Evolutionary conservation across 2,113 vertebrate genomes (phyloP), one percentile per base, ranked within the genome.

Genomic region (Otis tarda): DNA sequence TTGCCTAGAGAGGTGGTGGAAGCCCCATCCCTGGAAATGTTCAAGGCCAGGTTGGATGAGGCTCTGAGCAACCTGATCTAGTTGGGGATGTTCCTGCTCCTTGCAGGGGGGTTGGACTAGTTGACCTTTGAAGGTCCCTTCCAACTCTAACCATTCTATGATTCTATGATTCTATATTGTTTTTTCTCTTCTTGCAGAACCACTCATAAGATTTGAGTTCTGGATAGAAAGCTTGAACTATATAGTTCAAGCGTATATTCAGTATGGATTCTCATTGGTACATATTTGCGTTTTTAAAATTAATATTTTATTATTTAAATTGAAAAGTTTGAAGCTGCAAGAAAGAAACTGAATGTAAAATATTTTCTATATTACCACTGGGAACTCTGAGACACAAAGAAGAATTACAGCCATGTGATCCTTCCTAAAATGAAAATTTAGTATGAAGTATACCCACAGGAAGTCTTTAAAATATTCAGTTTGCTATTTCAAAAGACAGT

Each of bases 401-500:
- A 74, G 25, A 92, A 95, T 67, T 95, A 82, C 67, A 93, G 49
- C 53, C 80, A 75, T 87, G 37, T 2, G 11, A 75, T 75, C 63
- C 78, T 92, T 95, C 89, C 81, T 86, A 91, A 77, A 83, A 33
- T 47, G 21, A 52, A 97, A 84, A 22, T 87, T 91, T 95, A 43
- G 37, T 94, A 67, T 80, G 52, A 91, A 96, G 93, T 93, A 94
- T 67, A 14, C 90, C 74, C 61, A 49, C 14, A 91, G 21, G 65
- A 87, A 80, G 88, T 91, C 81, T 94, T 90, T 45, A 53, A 97
- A 94, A 95, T 78, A 93, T 63, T 84, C 64, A 22, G 25, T 91
- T 95, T 94, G 69, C 49, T 94, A 80, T 87, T 59, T 91, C 30
- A 8, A 92, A 95, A 94, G 65, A 37, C 69, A 71, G 33, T 73